Evolutionary conservation across 2,113 vertebrate genomes (phyloP).

Genomic region (Acinonyx jubatus): DNA sequence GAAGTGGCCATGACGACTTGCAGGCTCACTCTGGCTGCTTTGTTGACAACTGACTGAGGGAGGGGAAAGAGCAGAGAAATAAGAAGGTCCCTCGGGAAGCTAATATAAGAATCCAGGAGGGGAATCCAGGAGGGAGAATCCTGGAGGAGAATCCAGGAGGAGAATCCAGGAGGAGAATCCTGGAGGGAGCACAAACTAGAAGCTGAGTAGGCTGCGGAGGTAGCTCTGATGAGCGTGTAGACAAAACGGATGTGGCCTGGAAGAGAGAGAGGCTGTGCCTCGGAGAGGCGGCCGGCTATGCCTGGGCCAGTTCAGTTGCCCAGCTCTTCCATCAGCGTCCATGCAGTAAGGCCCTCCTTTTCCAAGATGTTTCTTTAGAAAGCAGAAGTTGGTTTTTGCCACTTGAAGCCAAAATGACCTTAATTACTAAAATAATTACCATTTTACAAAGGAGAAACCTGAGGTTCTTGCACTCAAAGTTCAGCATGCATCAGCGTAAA

Average conservation of each 20-base stretch:
- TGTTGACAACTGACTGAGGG: background rate
- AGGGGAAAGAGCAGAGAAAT: background rate
- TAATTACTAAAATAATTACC: background rate
- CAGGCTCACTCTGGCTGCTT: background rate
- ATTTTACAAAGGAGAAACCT: background rate
- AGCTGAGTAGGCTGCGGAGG: background rate
- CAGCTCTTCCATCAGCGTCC: background rate
- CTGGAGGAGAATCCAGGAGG: background rate
- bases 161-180: background rate
- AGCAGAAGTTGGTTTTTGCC: background rate
- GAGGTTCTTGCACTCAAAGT: too few species aligned
- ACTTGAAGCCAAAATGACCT: background rate
- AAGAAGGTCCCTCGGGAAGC: background rate
- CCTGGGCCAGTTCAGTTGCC: background rate
- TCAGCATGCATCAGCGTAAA: background rate
- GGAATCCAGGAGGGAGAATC: background rate
- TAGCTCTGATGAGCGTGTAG: accelerated
- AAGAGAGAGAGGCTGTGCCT: background rate
- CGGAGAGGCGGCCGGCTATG: accelerated
- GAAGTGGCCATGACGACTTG: background rate
- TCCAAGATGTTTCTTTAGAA: background rate
- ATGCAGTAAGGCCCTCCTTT: background rate
- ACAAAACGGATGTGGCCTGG: accelerated
- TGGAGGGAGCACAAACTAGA: accelerated
- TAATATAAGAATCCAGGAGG: background rate